Evolutionary conservation across 2,113 vertebrate genomes (phyloP).

Genomic region (Lampris incognitus): DNA sequence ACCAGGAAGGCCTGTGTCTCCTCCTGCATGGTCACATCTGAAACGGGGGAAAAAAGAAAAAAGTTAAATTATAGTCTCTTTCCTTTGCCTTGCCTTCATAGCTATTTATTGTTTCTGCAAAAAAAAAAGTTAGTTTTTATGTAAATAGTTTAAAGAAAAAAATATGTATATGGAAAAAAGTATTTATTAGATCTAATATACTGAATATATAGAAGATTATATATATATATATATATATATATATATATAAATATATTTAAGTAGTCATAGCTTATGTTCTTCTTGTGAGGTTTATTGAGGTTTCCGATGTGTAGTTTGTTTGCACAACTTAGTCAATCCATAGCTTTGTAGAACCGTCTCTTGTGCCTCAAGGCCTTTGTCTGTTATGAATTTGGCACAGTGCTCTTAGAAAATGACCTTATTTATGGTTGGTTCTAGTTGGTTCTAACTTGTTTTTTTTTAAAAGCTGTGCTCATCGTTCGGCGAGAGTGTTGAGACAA

Average conservation of each 20-base stretch:
- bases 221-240: constrained; percentile 66
- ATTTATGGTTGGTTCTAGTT: constrained; percentile 50
- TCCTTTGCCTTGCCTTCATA: constrained; percentile 65
- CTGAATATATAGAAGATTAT: constrained; percentile 74
- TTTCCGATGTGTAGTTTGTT: constrained; percentile 76
- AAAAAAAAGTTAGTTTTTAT: constrained; percentile 70
- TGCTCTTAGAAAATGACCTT: constrained; percentile 57
- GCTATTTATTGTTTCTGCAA: constrained; percentile 78
- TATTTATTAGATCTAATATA: constrained; percentile 84
- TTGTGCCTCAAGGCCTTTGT: constrained; percentile 73
- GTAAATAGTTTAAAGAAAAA: constrained; percentile 84
- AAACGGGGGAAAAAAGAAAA: constrained; percentile 28
- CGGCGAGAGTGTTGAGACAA: constrained; percentile 22
- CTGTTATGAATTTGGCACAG: constrained; percentile 59
- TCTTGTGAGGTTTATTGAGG: constrained; percentile 69
- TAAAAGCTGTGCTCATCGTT: constrained; percentile 35
- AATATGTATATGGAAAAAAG: constrained; percentile 79
- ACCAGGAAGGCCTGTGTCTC: not conserved
- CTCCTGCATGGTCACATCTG: constrained; percentile 23
- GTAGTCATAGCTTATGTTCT: constrained; percentile 77
- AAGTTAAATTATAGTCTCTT: constrained; percentile 45
- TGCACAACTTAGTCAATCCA: constrained; percentile 75
- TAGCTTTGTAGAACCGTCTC: constrained; percentile 73
- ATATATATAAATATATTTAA: constrained; percentile 74
- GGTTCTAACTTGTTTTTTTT: constrained; percentile 47